Evolutionary conservation across 2,113 vertebrate genomes (phyloP).

Genomic region (Engystomops pustulosus): DNA sequence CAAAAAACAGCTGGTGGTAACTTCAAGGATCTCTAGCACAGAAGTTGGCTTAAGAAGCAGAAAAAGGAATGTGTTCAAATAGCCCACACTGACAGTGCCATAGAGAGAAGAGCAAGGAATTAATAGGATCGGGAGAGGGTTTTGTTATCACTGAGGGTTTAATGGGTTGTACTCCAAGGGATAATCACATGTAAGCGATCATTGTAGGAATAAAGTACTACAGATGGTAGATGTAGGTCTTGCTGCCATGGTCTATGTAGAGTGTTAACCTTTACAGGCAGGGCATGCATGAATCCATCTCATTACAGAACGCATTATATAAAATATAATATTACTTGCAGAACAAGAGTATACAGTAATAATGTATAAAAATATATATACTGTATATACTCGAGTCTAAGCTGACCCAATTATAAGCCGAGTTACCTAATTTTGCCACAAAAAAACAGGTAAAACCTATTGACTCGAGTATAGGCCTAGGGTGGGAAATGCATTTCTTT

Average conservation of each 20-base stretch:
- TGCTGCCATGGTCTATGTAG: not conserved
- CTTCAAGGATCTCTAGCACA: slow-evolving; percentile 23
- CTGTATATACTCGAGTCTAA: no score
- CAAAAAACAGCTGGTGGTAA: slow-evolving; percentile 49
- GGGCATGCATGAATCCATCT: not conserved
- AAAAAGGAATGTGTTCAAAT: slow-evolving; percentile 36
- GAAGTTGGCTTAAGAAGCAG: slow-evolving; percentile 29
- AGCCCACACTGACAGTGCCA: not conserved
- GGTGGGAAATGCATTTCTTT: no score
- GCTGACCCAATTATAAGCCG: no score
- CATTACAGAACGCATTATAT: not conserved
- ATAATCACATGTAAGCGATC: slow-evolving; percentile 14
- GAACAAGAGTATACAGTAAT: not conserved
- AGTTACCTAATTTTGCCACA: no score
- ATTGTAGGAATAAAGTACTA: not conserved
- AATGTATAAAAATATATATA: no score
- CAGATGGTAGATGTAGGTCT: slow-evolving; percentile 25
- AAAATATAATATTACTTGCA: not conserved
- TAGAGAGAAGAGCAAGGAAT: not conserved
- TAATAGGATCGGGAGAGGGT: slow-evolving; percentile 25
- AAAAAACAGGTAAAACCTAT: no score
- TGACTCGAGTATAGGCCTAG: no score
- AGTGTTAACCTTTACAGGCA: not conserved
- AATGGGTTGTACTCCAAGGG: slow-evolving; percentile 23
- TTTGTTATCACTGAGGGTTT: slow-evolving; percentile 19